These are phyloP conservation scores for Heteractis magnifica DNA, from an alignment of 92 coral and sea anemone species.

Conservation along the genomic window DNA sequence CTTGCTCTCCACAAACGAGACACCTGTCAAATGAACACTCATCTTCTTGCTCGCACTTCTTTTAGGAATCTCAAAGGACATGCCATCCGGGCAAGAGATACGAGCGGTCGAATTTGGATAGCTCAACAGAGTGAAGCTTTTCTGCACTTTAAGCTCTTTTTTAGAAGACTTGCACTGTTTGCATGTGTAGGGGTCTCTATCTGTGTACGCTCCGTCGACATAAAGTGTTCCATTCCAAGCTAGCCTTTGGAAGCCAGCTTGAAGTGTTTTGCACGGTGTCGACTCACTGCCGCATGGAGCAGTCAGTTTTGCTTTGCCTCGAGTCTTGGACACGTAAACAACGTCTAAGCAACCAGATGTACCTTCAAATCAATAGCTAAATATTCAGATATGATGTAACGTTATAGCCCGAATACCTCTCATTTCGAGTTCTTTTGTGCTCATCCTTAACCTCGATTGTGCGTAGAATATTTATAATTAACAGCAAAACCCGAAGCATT, in stretches of 20 bases:
- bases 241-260: constrained; percentile 14
- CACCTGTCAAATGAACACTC: not conserved
- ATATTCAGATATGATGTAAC: too few relatives aligned
- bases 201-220: constrained; percentile 16
- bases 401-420: too few relatives aligned
- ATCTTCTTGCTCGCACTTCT: not conserved
- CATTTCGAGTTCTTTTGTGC: too few relatives aligned
- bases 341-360: not conserved
- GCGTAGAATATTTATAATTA: too few relatives aligned
- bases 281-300: constrained; percentile 7
- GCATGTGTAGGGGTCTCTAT: constrained; percentile 22
- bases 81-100: constrained; percentile 24
- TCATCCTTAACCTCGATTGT: too few relatives aligned
- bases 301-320: not conserved
- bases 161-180: not conserved
- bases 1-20: not conserved
- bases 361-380: not conserved
- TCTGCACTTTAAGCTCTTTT: not conserved
- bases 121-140: constrained; percentile 16
- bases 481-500: too few relatives aligned
- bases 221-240: constrained; percentile 20
- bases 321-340: constrained; percentile 17
- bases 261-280: constrained; percentile 19
- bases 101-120: constrained; percentile 14
- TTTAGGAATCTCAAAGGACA: not conserved